phyloP scores from a whole-genome alignment of 2,888 invertebrate species.

The Trissolcus japonicus region DNA sequence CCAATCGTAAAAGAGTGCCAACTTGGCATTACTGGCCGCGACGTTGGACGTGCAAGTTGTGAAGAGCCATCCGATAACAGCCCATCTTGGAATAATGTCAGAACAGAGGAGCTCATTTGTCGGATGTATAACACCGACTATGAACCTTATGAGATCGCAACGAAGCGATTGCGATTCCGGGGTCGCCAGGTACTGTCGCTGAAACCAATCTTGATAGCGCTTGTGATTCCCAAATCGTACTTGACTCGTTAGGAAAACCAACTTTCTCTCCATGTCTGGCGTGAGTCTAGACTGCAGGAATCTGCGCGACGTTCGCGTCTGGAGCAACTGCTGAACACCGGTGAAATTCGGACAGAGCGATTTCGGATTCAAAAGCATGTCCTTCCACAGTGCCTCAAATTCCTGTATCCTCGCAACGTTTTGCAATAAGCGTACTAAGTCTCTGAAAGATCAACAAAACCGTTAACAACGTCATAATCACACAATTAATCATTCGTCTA shows the following conservation, averaged over 20 bases:
- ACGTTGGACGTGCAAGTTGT: slow-evolving; percentile 93
- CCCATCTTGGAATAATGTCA: slow-evolving; percentile 97
- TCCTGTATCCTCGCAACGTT: slow-evolving; percentile 93
- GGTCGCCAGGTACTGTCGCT: slow-evolving; percentile 92
- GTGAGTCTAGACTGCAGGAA: slow-evolving; percentile 91
- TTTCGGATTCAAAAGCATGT: slow-evolving; percentile 87
- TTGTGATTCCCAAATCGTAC: slow-evolving; percentile 94
- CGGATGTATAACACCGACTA: slow-evolving; percentile 95
- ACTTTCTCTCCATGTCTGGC: slow-evolving; percentile 94
- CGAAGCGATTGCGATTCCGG: slow-evolving; percentile 93
- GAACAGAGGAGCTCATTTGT: slow-evolving; percentile 94
- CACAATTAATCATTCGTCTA: too few species aligned
- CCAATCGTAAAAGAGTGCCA: slow-evolving; percentile 96
- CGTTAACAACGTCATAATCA: too few species aligned
- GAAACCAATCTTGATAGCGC: slow-evolving; percentile 96
- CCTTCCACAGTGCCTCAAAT: slow-evolving; percentile 92
- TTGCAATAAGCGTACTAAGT: slow-evolving; percentile 91
- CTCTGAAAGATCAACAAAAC: slow-evolving; percentile 76
- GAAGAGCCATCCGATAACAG: slow-evolving; percentile 94
- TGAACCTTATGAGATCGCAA: slow-evolving; percentile 95
- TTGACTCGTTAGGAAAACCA: slow-evolving; percentile 89
- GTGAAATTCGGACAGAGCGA: slow-evolving; percentile 86
- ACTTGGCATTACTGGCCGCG: slow-evolving; percentile 92
- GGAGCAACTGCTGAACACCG: slow-evolving; percentile 87
- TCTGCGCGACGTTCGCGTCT: slow-evolving; percentile 89